These are phyloP conservation scores for Lepisosteus osseus DNA, from an alignment of 2,113 vertebrate genomes.

Conservation along the genomic window DNA sequence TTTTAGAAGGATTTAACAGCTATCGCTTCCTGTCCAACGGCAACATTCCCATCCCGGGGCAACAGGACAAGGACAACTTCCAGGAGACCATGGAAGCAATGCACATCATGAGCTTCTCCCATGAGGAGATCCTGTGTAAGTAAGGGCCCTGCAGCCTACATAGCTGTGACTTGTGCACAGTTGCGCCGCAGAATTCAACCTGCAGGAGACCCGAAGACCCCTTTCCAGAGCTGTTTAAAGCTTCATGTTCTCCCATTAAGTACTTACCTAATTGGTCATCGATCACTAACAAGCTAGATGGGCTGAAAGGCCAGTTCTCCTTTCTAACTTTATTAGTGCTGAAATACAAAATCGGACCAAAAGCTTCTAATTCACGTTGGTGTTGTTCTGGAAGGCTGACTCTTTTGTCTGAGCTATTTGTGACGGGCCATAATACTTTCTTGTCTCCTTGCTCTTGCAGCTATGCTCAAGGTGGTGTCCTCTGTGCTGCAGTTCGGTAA, in stretches of 20 bases:
- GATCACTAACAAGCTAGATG: too few relatives aligned
- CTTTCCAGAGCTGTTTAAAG: neutral
- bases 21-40: constrained; percentile 97
- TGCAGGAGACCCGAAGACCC: neutral
- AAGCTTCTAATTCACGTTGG: too few relatives aligned
- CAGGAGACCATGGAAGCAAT: constrained; percentile 98
- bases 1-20: constrained; percentile 87
- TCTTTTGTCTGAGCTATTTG: neutral
- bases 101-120: constrained; percentile 97
- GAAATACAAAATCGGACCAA: too few relatives aligned
- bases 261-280: too few relatives aligned
- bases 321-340: too few relatives aligned
- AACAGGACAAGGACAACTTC: constrained; percentile 98
- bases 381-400: neutral
- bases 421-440: too few relatives aligned
- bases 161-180: too few relatives aligned
- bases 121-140: constrained; percentile 93
- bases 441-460: constrained; percentile 49
- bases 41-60: constrained; percentile 92
- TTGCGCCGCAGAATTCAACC: too few relatives aligned
- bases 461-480: constrained; percentile 96
- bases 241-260: too few relatives aligned
- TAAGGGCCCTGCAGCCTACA: constrained; percentile 15
- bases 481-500: constrained; percentile 96
- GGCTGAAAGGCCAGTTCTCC: too few relatives aligned